A percentile compares a stretch with the other conserved stretches of the same genome.
Evolutionary conservation across 35 echinoderm and acorn worm genomes (phyloP).

Genomic region (Apostichopus californicus): DNA sequence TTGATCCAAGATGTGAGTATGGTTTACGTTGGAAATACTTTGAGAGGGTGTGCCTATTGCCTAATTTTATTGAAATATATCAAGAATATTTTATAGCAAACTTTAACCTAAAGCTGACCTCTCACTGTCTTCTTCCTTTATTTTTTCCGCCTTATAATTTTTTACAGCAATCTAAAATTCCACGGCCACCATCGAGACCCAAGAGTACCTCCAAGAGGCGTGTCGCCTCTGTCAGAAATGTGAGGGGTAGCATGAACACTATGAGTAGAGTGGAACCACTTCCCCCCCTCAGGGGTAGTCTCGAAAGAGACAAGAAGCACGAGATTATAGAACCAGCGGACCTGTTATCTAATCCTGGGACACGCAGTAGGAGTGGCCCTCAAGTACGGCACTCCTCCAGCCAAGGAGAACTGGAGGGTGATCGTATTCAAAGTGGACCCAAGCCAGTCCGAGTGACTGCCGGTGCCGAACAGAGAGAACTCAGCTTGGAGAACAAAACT

Average conservation of each 20-base stretch:
- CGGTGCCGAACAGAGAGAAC: background rate
- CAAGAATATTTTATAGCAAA: background rate
- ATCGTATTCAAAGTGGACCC: background rate
- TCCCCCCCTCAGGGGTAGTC: conserved; percentile 63
- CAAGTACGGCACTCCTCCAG: background rate
- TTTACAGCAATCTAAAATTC: conserved; percentile 67
- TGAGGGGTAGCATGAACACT: conserved; percentile 50
- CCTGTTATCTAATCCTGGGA: background rate
- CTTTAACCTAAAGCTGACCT: background rate
- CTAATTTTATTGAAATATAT: too few relatives aligned
- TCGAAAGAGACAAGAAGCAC: background rate
- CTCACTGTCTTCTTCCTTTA: background rate
- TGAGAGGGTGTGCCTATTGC: too few relatives aligned
- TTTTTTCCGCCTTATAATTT: background rate
- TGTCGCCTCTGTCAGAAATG: conserved; percentile 39
- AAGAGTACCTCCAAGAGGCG: conserved; percentile 70
- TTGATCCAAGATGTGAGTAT: too few relatives aligned
- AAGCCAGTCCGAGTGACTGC: background rate
- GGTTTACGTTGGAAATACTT: background rate
- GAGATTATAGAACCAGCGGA: background rate
- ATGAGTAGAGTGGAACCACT: conserved; percentile 79
- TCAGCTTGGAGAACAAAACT: background rate
- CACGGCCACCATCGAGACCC: conserved; percentile 81
- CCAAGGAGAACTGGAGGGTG: background rate
- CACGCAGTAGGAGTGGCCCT: conserved; percentile 34